Evolutionary conservation across 2,888 invertebrate species (phyloP).

Genomic region (Diaperis boleti): DNA sequence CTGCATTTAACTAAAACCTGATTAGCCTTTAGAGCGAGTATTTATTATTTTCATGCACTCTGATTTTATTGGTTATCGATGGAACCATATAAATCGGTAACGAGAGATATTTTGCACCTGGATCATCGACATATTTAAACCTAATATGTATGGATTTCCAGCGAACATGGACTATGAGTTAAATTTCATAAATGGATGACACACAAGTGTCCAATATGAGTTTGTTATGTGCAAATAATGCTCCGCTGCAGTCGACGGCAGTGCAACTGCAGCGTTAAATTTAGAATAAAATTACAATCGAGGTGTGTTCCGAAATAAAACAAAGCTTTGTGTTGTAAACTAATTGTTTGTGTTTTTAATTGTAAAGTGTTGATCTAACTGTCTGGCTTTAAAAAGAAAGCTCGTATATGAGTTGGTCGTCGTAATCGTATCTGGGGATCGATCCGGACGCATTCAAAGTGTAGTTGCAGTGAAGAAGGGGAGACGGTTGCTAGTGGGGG

Average conservation of each 20-base stretch:
- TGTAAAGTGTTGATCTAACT: background rate
- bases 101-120: no score
- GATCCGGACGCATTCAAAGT: constrained; percentile 40
- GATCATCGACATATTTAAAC: no score
- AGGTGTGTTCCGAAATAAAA: background rate
- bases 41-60: no score
- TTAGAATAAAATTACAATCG: background rate
- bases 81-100: no score
- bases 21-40: no score
- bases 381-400: background rate
- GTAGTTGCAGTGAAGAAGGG: constrained; percentile 46
- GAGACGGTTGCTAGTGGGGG: constrained; percentile 54
- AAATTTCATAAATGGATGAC: no score
- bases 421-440: constrained; percentile 39
- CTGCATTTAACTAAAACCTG: no score
- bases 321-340: background rate
- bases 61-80: no score
- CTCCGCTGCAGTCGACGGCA: no score
- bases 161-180: no score
- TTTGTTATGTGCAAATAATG: background rate
- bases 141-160: no score
- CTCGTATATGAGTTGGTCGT: constrained; percentile 3
- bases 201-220: background rate
- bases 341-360: no score
- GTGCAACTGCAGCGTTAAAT: background rate